Evolutionary conservation across 2,113 vertebrate species (phyloP), one percentile per base, ranked within the genome.

Genomic region (Melospiza georgiana): DNA sequence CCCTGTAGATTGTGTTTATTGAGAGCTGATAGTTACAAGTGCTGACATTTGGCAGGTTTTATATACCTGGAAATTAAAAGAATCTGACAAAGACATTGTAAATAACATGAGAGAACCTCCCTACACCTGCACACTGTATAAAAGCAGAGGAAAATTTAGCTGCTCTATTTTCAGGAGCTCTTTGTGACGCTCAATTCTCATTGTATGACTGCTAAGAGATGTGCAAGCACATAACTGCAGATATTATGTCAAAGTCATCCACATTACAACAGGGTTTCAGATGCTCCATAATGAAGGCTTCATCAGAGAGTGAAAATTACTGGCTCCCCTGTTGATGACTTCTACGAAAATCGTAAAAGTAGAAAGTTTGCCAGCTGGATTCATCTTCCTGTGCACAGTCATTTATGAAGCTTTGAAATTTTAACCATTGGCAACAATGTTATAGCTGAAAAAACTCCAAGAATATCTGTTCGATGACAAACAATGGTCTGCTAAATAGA

Each of bases 401-500:
- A 94, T 91, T 96, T 93, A 90, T 58, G 84, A 91, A 78, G 90
- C 85, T 91, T 81, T 95, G 69, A 94, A 96, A 92, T 94, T 65
- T 95, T 90, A 94, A 90, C 90, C 77, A 84, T 48, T 95, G 93
- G 74, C 96, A 96, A 93, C 86, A 89, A 81, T 65, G 63, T 30
- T 31, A 9, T 3, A 65, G 68, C n/a, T 96, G 95, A 97, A 95
- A 96, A 96, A 96, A 63, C 81, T 97, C 94, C 92, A 93, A 94
- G 90, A 94, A 68, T 91, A 95, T 95, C 90, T 92, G 86, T 84
- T 93, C 31, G 2, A 92, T 87, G 93, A 94, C 84, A 95, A 97
- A 97, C 94, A 96, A 94, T 94, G 91, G 93, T 77, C 81, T 89
- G 78, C 92, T 96, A 93, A 96, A 97, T 91, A 95, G 75, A 96